A percentile compares a stretch with the other conserved stretches of the same genome.
Evolutionary conservation across 1,140 invertebrate species (phyloP).

Genomic region (Drosophila mauritiana): DNA sequence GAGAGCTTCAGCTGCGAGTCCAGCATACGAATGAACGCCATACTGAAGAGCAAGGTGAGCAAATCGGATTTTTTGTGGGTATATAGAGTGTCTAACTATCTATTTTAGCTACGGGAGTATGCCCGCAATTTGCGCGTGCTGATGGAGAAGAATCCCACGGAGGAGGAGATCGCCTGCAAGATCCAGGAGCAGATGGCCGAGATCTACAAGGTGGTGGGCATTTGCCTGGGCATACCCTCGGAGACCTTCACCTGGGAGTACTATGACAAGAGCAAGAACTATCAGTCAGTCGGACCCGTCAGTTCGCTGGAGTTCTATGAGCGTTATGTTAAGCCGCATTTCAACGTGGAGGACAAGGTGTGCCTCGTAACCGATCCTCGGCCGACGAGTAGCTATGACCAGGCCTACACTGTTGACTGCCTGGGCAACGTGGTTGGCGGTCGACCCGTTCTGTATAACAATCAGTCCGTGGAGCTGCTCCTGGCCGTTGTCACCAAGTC

Average conservation of each 20-base stretch:
- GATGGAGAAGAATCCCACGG: slow-evolving; percentile 85
- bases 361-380: slow-evolving; percentile 95
- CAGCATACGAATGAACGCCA: slow-evolving; percentile 89
- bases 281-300: slow-evolving; percentile 90
- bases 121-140: slow-evolving; percentile 89
- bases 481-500: slow-evolving; percentile 91
- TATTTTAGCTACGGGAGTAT: slow-evolving; percentile 91
- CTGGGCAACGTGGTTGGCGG: slow-evolving; percentile 94
- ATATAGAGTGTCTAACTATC: neutral
- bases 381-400: slow-evolving; percentile 89
- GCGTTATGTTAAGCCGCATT: slow-evolving; percentile 91
- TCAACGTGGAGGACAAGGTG: slow-evolving; percentile 93
- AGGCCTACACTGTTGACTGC: slow-evolving; percentile 94
- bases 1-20: slow-evolving; percentile 92
- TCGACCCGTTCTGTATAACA: slow-evolving; percentile 92
- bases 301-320: slow-evolving; percentile 93
- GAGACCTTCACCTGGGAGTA: slow-evolving; percentile 94
- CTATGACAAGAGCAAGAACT: slow-evolving; percentile 94
- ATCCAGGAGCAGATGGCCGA: slow-evolving; percentile 90
- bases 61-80: neutral
- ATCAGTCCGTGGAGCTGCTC: slow-evolving; percentile 92
- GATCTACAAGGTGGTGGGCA: slow-evolving; percentile 93
- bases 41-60: slow-evolving; percentile 91
- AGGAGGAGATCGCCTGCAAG: slow-evolving; percentile 85
- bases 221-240: slow-evolving; percentile 92